Percentiles rank a stretch among this genome's conserved stretches.
phyloP scores from a whole-genome alignment of 1,140 invertebrate species.

The Drosophila kepulauana region DNA sequence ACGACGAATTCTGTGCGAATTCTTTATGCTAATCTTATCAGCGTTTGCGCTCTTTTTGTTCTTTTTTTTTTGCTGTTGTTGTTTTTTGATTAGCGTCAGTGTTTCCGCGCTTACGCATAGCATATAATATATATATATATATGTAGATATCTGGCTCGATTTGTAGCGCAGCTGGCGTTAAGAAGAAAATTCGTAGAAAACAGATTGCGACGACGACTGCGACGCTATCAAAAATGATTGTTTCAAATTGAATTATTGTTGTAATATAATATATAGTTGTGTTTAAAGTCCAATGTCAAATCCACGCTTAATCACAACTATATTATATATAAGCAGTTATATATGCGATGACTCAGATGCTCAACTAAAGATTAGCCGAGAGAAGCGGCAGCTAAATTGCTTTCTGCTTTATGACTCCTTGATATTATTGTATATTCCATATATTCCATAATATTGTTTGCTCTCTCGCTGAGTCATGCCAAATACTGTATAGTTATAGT shows the following conservation, averaged over 20 bases:
- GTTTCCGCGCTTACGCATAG: background rate
- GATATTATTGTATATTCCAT: background rate
- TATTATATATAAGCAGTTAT: background rate
- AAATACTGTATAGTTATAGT: background rate
- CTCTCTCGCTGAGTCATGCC: background rate
- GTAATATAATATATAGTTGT: background rate
- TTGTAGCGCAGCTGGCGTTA: background rate
- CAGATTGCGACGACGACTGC: background rate
- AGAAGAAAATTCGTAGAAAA: background rate
- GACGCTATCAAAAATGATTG: background rate
- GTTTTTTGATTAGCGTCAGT: conserved; percentile 1
- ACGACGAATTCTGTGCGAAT: background rate
- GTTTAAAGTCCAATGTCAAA: background rate
- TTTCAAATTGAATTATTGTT: background rate
- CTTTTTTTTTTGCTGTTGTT: background rate
- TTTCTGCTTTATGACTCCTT: background rate
- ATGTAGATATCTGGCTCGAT: background rate
- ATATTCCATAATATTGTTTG: background rate
- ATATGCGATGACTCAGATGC: background rate
- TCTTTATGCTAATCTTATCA: conserved; percentile 54
- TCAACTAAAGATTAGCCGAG: background rate
- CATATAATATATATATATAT: conserved; percentile 7
- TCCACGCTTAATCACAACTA: conserved; percentile 1
- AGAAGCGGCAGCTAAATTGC: background rate
- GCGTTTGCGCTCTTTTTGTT: conserved; percentile 6